Evolutionary conservation across 2,113 vertebrate species (phyloP).

Genomic region (Carassius auratus): DNA sequence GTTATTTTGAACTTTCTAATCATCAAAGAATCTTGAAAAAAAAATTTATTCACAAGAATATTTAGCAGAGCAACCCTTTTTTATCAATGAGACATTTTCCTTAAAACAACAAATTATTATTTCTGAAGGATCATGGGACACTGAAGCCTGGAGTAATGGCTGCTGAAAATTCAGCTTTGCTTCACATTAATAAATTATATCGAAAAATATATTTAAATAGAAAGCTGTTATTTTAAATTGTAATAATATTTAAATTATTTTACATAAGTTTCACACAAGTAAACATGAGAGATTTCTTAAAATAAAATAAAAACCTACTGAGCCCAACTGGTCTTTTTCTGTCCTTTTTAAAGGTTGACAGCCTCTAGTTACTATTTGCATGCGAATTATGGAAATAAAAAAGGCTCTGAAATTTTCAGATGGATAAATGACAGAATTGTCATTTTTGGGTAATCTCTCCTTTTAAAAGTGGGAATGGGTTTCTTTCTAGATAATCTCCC

Average conservation of each 20-base stretch:
- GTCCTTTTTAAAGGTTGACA: background rate
- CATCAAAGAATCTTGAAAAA: background rate
- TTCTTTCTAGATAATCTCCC: background rate
- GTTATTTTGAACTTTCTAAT: background rate
- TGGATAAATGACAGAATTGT: background rate
- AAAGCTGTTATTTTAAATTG: too few species aligned
- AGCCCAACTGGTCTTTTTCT: background rate
- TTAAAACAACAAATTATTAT: background rate
- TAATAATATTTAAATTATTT: too few species aligned
- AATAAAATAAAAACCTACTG: background rate
- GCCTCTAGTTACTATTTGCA: background rate
- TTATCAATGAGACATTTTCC: background rate
- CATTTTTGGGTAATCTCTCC: too few species aligned
- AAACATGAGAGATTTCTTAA: background rate
- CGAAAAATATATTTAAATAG: too few species aligned
- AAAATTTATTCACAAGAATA: background rate
- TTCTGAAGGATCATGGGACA: too few species aligned
- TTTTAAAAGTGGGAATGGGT: background rate
- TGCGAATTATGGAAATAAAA: background rate
- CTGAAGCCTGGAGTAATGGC: too few species aligned
- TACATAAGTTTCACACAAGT: too few species aligned
- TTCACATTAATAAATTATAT: too few species aligned
- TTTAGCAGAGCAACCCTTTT: background rate
- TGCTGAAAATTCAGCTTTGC: too few species aligned
- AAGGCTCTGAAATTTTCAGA: background rate